These are phyloP conservation scores for Ephydatia muelleri DNA, from an alignment of 37 sponge, comb jelly and placozoan species.

Conservation along the genomic window DNA sequence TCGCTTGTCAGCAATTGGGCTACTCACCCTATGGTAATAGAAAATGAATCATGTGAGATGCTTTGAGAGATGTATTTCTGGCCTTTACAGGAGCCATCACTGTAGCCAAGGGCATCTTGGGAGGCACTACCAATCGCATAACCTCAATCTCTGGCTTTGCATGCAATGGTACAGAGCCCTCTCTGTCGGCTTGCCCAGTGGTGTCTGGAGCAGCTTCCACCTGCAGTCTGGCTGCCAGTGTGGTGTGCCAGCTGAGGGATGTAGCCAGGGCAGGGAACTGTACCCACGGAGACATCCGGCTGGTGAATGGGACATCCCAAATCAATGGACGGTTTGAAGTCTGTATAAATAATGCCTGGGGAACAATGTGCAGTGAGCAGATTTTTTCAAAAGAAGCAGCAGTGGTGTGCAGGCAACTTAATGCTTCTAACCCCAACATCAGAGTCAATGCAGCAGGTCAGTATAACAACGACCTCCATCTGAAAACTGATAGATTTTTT, in stretches of 20 bases:
- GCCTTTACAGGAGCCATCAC: background rate
- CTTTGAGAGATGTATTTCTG: background rate
- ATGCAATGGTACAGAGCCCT: background rate
- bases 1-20: conserved; percentile 28
- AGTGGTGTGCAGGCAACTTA: conserved; percentile 24
- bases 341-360: conserved; percentile 64
- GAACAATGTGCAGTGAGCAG: conserved; percentile 34
- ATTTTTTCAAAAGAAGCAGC: conserved; percentile 36
- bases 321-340: conserved; percentile 48
- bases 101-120: background rate
- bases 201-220: background rate
- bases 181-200: background rate
- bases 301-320: conserved; percentile 9
- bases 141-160: background rate
- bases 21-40: conserved; percentile 15
- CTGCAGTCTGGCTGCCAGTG: background rate
- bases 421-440: background rate
- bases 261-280: conserved; percentile 11
- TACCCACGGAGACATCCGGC: conserved; percentile 28
- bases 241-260: background rate
- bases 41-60: background rate
- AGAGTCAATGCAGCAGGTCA: background rate
- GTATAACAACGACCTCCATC: too few relatives aligned
- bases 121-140: background rate
- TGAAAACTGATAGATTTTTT: too few relatives aligned